phyloP scores from a whole-genome alignment of 2,797 vertebrate species.

The Tokudaia muenninki region DNA sequence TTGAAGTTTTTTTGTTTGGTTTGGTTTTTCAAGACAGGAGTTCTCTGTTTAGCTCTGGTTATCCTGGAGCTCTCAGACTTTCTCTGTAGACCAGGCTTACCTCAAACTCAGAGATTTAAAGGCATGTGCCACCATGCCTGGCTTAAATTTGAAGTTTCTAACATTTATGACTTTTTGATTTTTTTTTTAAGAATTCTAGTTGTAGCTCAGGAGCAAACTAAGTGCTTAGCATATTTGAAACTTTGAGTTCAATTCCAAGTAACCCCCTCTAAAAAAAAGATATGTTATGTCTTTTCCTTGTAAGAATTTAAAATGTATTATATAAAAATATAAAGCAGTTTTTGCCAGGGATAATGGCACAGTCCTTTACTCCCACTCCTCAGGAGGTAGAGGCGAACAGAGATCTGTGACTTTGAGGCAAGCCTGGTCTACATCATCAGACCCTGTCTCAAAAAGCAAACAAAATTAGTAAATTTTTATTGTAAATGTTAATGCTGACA shows the following conservation, averaged over 20 bases:
- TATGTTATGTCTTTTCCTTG: conserved; percentile 32
- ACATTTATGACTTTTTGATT: neutral
- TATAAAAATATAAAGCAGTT: conserved; percentile 39
- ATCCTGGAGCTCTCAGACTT: neutral
- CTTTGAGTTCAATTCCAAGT: neutral
- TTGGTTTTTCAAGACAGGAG: neutral
- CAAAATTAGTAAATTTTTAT: conserved; percentile 10
- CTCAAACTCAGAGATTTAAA: neutral
- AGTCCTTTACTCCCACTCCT: neutral
- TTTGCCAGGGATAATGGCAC: neutral
- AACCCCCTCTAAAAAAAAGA: neutral
- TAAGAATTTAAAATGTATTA: conserved; percentile 46
- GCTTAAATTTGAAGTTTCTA: neutral
- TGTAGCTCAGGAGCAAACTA: neutral
- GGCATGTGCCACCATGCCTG: neutral
- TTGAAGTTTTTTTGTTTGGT: neutral
- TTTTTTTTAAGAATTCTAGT: neutral
- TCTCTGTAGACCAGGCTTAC: neutral
- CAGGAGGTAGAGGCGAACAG: neutral
- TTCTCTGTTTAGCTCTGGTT: neutral
- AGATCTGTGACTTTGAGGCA: neutral
- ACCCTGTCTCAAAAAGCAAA: neutral
- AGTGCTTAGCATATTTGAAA: neutral
- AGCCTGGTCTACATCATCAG: neutral
- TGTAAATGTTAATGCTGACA: conserved; percentile 20